A percentile compares a stretch with the other conserved stretches of the same genome.
Conservation (phyloP, 2,797 vertebrate species). For the Corythornis leucogaster region DNA sequence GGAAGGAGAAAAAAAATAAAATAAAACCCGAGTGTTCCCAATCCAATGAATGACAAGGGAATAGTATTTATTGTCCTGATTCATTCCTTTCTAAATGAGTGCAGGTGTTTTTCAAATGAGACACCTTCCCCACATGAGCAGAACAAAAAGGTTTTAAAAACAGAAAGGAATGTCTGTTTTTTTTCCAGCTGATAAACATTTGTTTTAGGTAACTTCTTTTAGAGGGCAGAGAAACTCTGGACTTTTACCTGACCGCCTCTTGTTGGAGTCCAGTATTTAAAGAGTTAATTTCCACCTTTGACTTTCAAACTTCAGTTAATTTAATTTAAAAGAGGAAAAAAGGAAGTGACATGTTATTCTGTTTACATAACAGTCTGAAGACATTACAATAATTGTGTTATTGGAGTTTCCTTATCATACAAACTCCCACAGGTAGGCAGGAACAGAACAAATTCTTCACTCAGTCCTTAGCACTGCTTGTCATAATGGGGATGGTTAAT, state of each 20-base stretch:
- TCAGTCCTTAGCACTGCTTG: slow-evolving; percentile 17
- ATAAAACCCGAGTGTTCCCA: background rate
- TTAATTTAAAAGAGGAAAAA: background rate
- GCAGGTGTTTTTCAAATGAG: slow-evolving; percentile 56
- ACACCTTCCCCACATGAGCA: slow-evolving; percentile 6
- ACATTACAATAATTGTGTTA: background rate
- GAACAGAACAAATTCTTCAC: slow-evolving; percentile 31
- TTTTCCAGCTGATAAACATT: background rate
- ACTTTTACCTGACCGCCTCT: rapidly evolving
- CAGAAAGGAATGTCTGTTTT: slow-evolving; percentile 2
- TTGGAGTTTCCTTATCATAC: slow-evolving; percentile 24
- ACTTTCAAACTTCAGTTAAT: background rate
- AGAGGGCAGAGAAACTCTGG: background rate
- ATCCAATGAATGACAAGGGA: slow-evolving; percentile 42
- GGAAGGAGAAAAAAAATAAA: background rate
- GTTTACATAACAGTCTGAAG: slow-evolving; percentile 32
- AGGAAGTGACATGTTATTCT: background rate
- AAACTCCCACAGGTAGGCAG: background rate
- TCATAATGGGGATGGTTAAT: slow-evolving; percentile 32
- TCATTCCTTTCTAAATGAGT: slow-evolving; percentile 28
- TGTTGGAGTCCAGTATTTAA: background rate
- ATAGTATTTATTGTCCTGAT: slow-evolving; percentile 4
- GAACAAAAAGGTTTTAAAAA: slow-evolving; percentile 11
- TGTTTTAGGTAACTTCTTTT: background rate
- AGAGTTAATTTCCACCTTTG: background rate